Evolutionary conservation across 2,888 invertebrate species (phyloP).

Genomic region (Nudaria mundana): DNA sequence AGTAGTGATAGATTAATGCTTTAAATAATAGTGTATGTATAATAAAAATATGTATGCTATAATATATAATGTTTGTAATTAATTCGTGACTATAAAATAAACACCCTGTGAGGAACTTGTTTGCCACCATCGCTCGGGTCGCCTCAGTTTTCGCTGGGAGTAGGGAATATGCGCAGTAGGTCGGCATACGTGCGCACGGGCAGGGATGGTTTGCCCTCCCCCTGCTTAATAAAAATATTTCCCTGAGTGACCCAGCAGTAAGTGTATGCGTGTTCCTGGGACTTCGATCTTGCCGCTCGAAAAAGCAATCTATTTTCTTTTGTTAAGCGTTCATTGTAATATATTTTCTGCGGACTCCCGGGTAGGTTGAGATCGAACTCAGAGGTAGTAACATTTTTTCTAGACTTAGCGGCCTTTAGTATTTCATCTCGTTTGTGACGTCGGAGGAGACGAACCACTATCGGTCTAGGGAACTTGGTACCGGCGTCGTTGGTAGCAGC

Average conservation of each 20-base stretch:
- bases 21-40: no score
- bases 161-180: background rate
- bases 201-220: conserved; percentile 12
- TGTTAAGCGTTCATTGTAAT: conserved; percentile 21
- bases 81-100: no score
- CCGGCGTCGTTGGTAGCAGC: background rate
- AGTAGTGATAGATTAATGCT: no score
- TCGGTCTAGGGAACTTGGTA: conserved; percentile 3
- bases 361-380: conserved; percentile 13
- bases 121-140: background rate
- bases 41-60: no score
- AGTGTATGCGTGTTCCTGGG: conserved; percentile 9
- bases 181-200: background rate
- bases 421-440: conserved; percentile 18
- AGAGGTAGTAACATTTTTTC: conserved; percentile 15
- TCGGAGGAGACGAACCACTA: conserved; percentile 20
- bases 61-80: no score
- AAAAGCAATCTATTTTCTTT: conserved; percentile 21
- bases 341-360: conserved; percentile 7
- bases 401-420: conserved; percentile 20
- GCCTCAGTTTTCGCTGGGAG: background rate
- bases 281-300: conserved; percentile 13
- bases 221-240: conserved; percentile 13
- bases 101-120: no score
- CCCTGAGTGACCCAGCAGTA: conserved; percentile 21